phyloP scores from a whole-genome alignment of 2,888 invertebrate genomes.

The Amphipoea oculea region DNA sequence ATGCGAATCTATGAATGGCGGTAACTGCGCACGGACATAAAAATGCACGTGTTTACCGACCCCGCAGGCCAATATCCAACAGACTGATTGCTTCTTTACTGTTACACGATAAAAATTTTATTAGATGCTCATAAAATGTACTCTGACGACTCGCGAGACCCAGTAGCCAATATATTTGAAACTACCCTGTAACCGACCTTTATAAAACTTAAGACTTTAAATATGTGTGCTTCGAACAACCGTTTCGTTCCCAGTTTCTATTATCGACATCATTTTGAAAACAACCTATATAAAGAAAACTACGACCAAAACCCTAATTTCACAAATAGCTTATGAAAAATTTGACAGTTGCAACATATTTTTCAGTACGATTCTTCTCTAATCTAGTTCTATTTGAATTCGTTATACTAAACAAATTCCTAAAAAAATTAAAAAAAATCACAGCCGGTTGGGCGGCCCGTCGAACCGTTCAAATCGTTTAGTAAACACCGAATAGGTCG shows the following conservation, averaged over 20 bases:
- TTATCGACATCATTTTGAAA: conserved; percentile 36
- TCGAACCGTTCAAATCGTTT: conserved; percentile 90
- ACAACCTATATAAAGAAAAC: conserved; percentile 10
- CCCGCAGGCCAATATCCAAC: conserved; percentile 88
- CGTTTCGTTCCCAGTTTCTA: conserved; percentile 45
- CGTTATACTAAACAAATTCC: conserved; percentile 55
- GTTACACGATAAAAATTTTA: conserved; percentile 90
- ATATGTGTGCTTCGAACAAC: conserved; percentile 61
- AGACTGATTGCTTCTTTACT: conserved; percentile 91
- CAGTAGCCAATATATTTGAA: conserved; percentile 89
- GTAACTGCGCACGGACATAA: conserved; percentile 84
- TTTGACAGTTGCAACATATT: not conserved
- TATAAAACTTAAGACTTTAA: conserved; percentile 80
- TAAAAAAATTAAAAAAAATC: conserved; percentile 75
- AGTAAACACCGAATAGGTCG: conserved; percentile 89
- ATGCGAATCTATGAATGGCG: conserved; percentile 78
- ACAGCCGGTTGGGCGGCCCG: conserved; percentile 83
- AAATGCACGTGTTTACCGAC: conserved; percentile 90
- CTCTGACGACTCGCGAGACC: conserved; percentile 86
- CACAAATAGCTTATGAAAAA: not conserved
- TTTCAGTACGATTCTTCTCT: conserved; percentile 8
- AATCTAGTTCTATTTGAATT: conserved; percentile 36
- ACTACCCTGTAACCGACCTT: conserved; percentile 87
- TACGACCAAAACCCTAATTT: not conserved
- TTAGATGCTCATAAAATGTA: conserved; percentile 89